Evolutionary conservation across 1,140 invertebrate genomes (phyloP).

Genomic region (Meteorus sp.): DNA sequence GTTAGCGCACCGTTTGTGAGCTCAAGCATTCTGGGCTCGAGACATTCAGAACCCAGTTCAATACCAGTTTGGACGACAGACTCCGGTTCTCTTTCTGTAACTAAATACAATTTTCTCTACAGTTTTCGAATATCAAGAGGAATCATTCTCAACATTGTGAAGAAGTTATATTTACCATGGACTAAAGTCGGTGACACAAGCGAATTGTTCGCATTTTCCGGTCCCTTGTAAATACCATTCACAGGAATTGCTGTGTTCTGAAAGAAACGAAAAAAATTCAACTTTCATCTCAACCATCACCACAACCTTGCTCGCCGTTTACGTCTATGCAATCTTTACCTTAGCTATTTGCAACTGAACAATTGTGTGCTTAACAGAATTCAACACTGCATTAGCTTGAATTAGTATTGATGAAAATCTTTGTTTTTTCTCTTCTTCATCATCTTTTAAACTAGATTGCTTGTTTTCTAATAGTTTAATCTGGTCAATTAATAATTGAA

Average conservation of each 20-base stretch:
- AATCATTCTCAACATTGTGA: neutral
- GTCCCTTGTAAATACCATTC: conserved; percentile 77
- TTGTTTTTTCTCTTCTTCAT: conserved; percentile 43
- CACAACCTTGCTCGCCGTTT: too few relatives aligned
- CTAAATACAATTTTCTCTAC: conserved; percentile 20
- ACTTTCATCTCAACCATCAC: neutral
- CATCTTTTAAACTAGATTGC: conserved; percentile 34
- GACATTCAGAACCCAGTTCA: conserved; percentile 66
- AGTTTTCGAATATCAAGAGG: too few relatives aligned
- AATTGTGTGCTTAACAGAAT: conserved; percentile 92
- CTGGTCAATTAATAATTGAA: conserved; percentile 95
- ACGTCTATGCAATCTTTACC: conserved; percentile 65
- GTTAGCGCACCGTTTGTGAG: conserved; percentile 45
- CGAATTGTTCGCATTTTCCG: conserved; percentile 43
- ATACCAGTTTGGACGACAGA: conserved; percentile 61
- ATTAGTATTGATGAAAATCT: conserved; percentile 50
- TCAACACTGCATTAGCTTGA: conserved; percentile 55
- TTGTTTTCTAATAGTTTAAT: conserved; percentile 67
- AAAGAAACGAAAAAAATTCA: conserved; percentile 32
- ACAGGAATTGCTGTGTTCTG: conserved; percentile 87
- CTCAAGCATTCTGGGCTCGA: conserved; percentile 51
- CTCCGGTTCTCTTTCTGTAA: conserved; percentile 42
- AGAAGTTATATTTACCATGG: conserved; percentile 36
- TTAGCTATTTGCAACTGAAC: conserved; percentile 96
- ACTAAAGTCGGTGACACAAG: conserved; percentile 36